Percentiles rank a stretch among this genome's conserved stretches.
Evolutionary conservation across 2,797 vertebrate genomes (phyloP).

Genomic region (Gorsachius magnificus): DNA sequence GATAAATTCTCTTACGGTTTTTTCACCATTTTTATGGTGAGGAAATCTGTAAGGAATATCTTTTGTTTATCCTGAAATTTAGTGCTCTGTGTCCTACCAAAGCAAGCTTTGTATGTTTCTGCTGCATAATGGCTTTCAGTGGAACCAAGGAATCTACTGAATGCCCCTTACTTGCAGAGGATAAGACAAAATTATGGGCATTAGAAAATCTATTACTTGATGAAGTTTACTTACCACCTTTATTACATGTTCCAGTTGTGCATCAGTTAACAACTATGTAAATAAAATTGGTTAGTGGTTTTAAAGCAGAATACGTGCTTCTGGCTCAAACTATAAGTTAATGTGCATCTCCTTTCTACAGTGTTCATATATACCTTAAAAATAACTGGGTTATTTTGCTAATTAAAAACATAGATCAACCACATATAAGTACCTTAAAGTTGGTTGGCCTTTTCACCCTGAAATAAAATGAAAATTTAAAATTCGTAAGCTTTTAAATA

Average conservation of each 20-base stretch:
- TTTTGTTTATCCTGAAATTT: neutral
- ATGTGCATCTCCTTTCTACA: neutral
- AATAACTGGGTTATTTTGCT: neutral
- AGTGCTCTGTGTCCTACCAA: neutral
- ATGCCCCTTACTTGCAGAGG: neutral
- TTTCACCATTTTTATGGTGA: neutral
- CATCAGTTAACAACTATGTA: neutral
- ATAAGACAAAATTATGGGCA: neutral
- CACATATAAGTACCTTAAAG: neutral
- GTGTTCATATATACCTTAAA: neutral
- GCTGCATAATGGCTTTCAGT: neutral
- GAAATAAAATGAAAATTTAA: neutral
- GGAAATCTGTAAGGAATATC: neutral
- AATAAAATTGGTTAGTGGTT: neutral
- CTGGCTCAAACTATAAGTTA: neutral
- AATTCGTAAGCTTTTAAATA: neutral
- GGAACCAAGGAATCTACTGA: neutral
- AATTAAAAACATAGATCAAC: neutral
- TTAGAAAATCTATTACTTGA: neutral
- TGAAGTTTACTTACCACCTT: neutral
- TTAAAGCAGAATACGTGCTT: neutral
- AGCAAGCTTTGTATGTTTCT: neutral
- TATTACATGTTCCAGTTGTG: neutral
- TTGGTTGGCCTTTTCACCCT: rapidly evolving
- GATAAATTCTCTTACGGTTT: neutral